phyloP scores from a whole-genome alignment of 1,140 invertebrate genomes.

The Orchesella cincta region DNA sequence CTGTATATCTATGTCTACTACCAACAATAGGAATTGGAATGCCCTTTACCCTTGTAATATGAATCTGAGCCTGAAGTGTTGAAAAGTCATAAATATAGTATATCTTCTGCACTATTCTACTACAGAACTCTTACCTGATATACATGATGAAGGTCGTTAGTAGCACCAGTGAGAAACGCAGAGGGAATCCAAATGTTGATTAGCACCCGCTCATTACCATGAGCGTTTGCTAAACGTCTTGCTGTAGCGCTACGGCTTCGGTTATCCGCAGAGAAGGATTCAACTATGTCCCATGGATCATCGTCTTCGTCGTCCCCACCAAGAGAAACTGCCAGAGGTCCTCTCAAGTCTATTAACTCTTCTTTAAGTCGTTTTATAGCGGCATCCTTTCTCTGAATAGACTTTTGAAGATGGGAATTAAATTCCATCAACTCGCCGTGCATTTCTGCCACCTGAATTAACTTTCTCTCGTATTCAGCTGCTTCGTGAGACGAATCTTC shows the following conservation, averaged over 20 bases:
- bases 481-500: constrained; percentile 63
- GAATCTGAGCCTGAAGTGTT: too few species aligned
- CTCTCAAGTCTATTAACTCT: constrained; percentile 71
- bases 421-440: constrained; percentile 94
- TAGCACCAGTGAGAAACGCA: constrained; percentile 79
- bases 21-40: too few species aligned
- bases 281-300: constrained; percentile 48
- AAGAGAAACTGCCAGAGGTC: constrained; percentile 61
- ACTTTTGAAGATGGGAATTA: constrained; percentile 69
- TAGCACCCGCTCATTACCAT: constrained; percentile 58
- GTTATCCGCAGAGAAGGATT: constrained; percentile 33
- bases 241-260: constrained; percentile 6
- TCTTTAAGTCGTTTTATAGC: constrained; percentile 65
- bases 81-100: too few species aligned
- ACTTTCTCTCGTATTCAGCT: constrained; percentile 81
- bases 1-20: too few species aligned
- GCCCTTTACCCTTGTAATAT: too few species aligned
- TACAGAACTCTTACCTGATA: constrained; percentile 85
- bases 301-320: constrained; percentile 55
- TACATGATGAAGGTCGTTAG: constrained; percentile 77
- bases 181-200: constrained; percentile 91
- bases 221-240: constrained; percentile 43
- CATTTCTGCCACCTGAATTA: constrained; percentile 92
- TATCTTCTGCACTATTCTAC: too few species aligned
- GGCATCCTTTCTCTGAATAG: constrained; percentile 64